These are phyloP conservation scores for Spilosoma lubricipeda DNA, from an alignment of 2,888 invertebrate species.

Conservation along the genomic window DNA sequence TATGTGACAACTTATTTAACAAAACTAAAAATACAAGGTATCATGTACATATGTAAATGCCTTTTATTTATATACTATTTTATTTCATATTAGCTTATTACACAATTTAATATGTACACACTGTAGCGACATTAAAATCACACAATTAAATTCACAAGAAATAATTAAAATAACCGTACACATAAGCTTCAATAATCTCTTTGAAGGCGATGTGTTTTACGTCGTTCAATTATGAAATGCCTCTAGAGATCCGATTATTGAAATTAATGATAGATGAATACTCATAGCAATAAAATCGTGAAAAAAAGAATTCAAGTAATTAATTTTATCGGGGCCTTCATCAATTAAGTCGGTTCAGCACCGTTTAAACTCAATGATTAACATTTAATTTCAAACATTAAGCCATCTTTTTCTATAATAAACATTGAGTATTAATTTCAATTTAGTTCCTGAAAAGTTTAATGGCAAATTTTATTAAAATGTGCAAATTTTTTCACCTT, in stretches of 20 bases:
- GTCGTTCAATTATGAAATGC: slow-evolving; percentile 47
- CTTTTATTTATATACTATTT: background rate
- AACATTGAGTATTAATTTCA: slow-evolving; percentile 28
- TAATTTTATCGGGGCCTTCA: slow-evolving; percentile 47
- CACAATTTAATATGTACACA: background rate
- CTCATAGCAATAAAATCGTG: slow-evolving; percentile 45
- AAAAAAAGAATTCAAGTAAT: slow-evolving; percentile 50
- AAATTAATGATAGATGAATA: slow-evolving; percentile 54
- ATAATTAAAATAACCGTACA: slow-evolving; percentile 42
- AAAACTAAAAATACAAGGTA: background rate
- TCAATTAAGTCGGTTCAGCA: slow-evolving; percentile 52
- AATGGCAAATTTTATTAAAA: slow-evolving; percentile 6
- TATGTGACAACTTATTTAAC: background rate
- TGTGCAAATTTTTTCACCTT: background rate
- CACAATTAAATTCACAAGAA: slow-evolving; percentile 23
- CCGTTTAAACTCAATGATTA: slow-evolving; percentile 45
- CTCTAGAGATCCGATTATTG: slow-evolving; percentile 51
- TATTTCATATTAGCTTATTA: background rate
- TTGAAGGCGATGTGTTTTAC: slow-evolving; percentile 42
- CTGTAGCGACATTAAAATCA: slow-evolving; percentile 20
- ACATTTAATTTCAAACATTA: slow-evolving; percentile 45
- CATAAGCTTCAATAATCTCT: slow-evolving; percentile 49
- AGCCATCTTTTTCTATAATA: slow-evolving; percentile 30
- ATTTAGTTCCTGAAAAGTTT: slow-evolving; percentile 18
- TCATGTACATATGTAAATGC: too few species aligned